Base-by-base conservation (phyloP, 2,797 vertebrate species). In the Tapera naevia region DNA sequence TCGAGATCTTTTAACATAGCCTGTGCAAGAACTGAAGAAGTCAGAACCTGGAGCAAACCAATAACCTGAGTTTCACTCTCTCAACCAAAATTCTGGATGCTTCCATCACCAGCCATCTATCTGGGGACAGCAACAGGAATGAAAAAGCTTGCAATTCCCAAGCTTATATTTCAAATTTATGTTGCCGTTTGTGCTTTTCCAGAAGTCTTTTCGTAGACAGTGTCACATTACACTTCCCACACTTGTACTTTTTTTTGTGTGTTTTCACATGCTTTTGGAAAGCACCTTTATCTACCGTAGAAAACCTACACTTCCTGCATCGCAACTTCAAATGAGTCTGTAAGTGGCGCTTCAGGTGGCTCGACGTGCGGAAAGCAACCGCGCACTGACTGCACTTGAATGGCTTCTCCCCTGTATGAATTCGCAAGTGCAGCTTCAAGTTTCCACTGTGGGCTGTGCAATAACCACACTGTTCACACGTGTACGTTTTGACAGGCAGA, bases 301-400 rank as follows among this genome's bases (percentile, higher is more conserved):
- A 90, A 30, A 95, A 97, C 2, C 18, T 43, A n/a, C 96, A 97
- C 41, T 14, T 88, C 6, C 28, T 54, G 83, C 95, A 96, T 15
- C 0, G 57, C 65, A 95, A 5, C 76, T 53, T 91, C 4, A 75
- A n/a, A 35, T 97, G 96, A 8, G 78, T 96, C 56, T 74, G 19
- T 28, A 91, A 13, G 72, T 97, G 96, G 13, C 95, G 95, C 35
- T 92, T 96, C 45, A 96, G 93, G 61, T 97, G 96, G 85, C 96
- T 95, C 8, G 95, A 96, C 2, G 95, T 95, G 69, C 96, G 94
- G 95, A 97, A 97, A 15, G 96, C 37, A 7, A 57, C 2, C 1
- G 35, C 5, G 5, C 96, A 97, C 58, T 88, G 92, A 11, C 35
- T 1, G 0, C 96, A 97, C 72, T 64, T 62, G 93, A 92, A 96